These are phyloP conservation scores for Tetanocera ferruginea DNA, from an alignment of 2,888 invertebrate species.

Conservation along the genomic window DNA sequence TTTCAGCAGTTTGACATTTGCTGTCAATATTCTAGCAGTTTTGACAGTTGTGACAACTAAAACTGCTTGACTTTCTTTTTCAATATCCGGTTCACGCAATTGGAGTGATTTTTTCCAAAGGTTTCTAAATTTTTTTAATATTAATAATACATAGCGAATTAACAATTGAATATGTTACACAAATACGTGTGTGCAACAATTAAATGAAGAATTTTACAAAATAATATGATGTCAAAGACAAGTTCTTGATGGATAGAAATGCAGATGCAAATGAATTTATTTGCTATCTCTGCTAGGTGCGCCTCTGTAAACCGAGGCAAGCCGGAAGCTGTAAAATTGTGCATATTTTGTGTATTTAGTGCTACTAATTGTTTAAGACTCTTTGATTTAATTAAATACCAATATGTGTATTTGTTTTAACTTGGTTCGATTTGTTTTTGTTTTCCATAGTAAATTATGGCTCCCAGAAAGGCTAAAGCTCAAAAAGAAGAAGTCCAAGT, in stretches of 20 bases:
- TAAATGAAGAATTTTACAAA: slow-evolving; percentile 3
- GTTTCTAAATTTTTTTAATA: slow-evolving; percentile 52
- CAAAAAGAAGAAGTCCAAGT: slow-evolving; percentile 98
- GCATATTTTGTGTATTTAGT: slow-evolving; percentile 37
- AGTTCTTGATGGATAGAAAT: too few species aligned
- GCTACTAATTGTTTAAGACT: slow-evolving; percentile 27
- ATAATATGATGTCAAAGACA: not conserved
- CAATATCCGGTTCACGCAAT: slow-evolving; percentile 66
- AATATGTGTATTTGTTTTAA: slow-evolving; percentile 32
- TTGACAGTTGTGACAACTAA: slow-evolving; percentile 50
- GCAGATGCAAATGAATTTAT: slow-evolving; percentile 51
- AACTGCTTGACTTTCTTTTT: slow-evolving; percentile 61
- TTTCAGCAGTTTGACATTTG: not conserved
- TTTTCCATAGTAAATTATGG: slow-evolving; percentile 75
- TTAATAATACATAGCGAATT: slow-evolving; percentile 35
- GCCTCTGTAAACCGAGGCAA: not conserved
- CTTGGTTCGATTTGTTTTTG: slow-evolving; percentile 46
- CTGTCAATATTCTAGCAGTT: slow-evolving; percentile 43
- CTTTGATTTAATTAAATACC: slow-evolving; percentile 23
- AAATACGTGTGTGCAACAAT: slow-evolving; percentile 16
- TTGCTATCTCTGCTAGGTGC: slow-evolving; percentile 39
- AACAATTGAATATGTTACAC: slow-evolving; percentile 43
- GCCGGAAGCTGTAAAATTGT: not conserved
- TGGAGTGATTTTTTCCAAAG: slow-evolving; percentile 60
- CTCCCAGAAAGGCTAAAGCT: slow-evolving; percentile 97